Evolutionary conservation across 2,888 invertebrate genomes (phyloP).

Genomic region (Nomada flava): DNA sequence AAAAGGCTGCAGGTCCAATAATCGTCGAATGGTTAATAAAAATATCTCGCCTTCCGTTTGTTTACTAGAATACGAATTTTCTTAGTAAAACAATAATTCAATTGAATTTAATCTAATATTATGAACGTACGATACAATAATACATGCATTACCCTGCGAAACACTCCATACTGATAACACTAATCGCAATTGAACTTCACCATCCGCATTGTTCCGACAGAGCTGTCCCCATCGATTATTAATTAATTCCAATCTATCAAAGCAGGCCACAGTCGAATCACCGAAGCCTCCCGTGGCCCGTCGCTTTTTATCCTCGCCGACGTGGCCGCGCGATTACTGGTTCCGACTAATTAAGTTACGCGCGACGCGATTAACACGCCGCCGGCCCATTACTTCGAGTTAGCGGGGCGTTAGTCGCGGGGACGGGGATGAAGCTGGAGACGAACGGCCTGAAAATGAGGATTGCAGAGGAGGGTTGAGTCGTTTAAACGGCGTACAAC

Average conservation of each 20-base stretch:
- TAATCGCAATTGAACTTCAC: no score
- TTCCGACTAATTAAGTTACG: constrained; percentile 72
- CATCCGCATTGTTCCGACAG: no score
- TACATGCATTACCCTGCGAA: no score
- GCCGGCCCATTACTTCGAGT: constrained; percentile 68
- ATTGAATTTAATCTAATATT: no score
- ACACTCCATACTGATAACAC: no score
- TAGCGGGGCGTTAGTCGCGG: constrained; percentile 44
- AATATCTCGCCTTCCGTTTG: no score
- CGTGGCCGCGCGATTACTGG: constrained; percentile 63
- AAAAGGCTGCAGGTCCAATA: no score
- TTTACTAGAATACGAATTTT: no score
- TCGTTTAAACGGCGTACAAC: constrained; percentile 31
- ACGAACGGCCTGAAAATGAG: constrained; percentile 15
- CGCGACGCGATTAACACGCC: constrained; percentile 61
- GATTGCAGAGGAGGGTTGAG: neutral
- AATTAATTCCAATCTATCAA: constrained; percentile 1
- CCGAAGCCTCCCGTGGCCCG: neutral
- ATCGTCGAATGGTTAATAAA: no score
- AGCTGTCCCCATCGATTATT: no score
- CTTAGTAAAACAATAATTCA: no score
- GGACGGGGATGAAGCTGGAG: neutral
- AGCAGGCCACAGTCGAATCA: neutral
- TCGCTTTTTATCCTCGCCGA: constrained; percentile 35
- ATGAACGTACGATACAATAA: no score